These are phyloP conservation scores for Pitta sordida DNA, from an alignment of 2,113 vertebrate species.

Conservation along the genomic window DNA sequence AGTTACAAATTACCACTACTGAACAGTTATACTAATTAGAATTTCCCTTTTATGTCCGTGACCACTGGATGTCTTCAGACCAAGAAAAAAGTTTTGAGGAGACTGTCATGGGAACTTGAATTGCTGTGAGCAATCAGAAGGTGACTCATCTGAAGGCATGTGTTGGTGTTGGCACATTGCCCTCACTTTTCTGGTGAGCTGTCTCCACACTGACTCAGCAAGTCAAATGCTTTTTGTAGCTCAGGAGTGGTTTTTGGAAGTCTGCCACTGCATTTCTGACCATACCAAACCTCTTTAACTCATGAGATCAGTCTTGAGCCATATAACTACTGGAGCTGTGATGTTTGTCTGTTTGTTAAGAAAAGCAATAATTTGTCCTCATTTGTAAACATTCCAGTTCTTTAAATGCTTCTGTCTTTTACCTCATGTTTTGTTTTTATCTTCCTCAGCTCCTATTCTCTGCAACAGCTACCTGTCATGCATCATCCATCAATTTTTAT, in stretches of 20 bases:
- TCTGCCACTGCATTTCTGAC: background rate
- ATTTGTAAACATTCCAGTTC: background rate
- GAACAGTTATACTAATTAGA: background rate
- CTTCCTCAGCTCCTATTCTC: background rate
- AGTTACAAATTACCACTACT: background rate
- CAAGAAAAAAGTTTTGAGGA: background rate
- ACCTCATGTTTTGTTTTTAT: background rate
- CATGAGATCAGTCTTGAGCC: background rate
- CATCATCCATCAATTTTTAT: background rate
- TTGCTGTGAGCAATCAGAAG: background rate
- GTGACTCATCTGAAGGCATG: background rate
- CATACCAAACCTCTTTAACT: background rate
- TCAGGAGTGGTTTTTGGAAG: background rate
- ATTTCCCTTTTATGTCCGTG: background rate
- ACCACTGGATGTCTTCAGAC: background rate
- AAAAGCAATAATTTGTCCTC: background rate
- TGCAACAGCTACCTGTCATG: background rate
- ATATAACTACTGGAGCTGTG: background rate
- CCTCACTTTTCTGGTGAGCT: background rate
- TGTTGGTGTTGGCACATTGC: background rate
- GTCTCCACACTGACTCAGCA: background rate
- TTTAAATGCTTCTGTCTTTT: background rate
- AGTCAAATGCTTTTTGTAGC: background rate
- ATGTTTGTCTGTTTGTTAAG: background rate
- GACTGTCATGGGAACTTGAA: background rate